Evolutionary conservation across 2,113 vertebrate genomes (phyloP), one percentile per base, ranked within the genome.

Genomic region (Dicentrarchus labrax): DNA sequence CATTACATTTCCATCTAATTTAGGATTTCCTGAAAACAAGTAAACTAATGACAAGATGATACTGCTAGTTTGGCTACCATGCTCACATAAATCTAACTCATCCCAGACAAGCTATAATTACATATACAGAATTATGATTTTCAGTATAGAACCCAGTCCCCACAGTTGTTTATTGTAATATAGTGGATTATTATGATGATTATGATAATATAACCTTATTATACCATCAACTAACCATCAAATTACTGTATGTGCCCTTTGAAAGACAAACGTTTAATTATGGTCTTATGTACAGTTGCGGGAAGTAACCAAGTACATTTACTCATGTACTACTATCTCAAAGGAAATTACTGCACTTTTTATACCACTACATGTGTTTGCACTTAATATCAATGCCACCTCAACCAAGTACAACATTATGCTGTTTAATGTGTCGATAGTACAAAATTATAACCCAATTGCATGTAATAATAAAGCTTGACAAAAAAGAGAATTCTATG

Each of bases 1-100:
- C 86, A 78, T 85, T 77, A 75, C 30, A 77, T 61, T 82, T 74
- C 82, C 57, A 87, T 81, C 60, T 75, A 51, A 78, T 90, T 72
- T 71, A 48, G 38, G 45, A 67, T 83, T 81, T 66, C 57, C 7
- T 4, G 6, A 85, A 59, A 59, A 80, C 64, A 50, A 6, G 65
- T 13, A 39, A 75, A 72, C 69, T 81, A 76, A 60, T 84, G 65
- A 45, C 48, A 24, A 48, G 76, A 15, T 39, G 54, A 68, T 41
- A 53, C 79, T 50, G 67, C 72, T 73, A 22, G 64, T 71, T 75
- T 43, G 43, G 60, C 47, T 82, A 61, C 36, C 6, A 9, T 7
- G n/a, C 30, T 57, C 36, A 51, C 61, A 76, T 84, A 6, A 67
- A 81, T 86, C 59, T 9, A 50, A 74, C 24, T 70, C 38, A 17